A percentile compares a stretch with the other conserved stretches of the same genome.
These are phyloP conservation scores for Drosophila nigritarsus DNA, from an alignment of 2,888 invertebrate species.

Conservation along the genomic window DNA sequence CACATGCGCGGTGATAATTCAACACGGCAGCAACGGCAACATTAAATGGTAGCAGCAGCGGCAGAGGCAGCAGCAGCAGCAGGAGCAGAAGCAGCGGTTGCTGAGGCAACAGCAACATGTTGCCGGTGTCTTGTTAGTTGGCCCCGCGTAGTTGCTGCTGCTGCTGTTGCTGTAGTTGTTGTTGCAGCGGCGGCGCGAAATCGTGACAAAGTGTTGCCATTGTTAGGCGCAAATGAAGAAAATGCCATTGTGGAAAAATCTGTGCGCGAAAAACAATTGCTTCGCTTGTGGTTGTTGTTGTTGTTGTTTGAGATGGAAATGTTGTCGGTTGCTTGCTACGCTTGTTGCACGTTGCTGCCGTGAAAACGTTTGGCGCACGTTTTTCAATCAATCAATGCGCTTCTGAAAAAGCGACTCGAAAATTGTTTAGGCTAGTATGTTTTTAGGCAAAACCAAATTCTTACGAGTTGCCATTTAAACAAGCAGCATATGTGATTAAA, in stretches of 20 bases:
- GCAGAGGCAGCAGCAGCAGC: constrained; percentile 34
- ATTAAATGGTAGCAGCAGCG: constrained; percentile 79
- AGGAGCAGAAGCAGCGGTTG: constrained; percentile 13
- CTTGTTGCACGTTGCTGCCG: constrained; percentile 66
- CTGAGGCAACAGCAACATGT: constrained; percentile 69
- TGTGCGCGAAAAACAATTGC: constrained; percentile 74
- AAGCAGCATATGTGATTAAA: constrained; percentile 40
- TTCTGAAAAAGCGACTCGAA: constrained; percentile 55
- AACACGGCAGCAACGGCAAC: constrained; percentile 69
- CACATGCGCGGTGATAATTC: constrained; percentile 80
- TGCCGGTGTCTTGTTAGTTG: constrained; percentile 75
- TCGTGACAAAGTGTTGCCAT: constrained; percentile 81
- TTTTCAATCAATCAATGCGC: constrained; percentile 79
- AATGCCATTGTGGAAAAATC: constrained; percentile 76
- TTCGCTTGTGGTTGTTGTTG: constrained; percentile 30
- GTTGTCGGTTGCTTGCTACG: constrained; percentile 42
- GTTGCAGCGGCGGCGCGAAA: constrained; percentile 57
- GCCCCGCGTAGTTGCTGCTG: constrained; percentile 29
- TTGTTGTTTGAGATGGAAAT: constrained; percentile 5
- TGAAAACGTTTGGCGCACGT: constrained; percentile 80
- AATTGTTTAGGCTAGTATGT: constrained; percentile 63
- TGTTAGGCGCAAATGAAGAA: constrained; percentile 82
- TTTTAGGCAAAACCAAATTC: constrained; percentile 49
- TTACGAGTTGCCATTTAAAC: constrained; percentile 63
- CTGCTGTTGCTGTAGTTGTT: constrained; percentile 19